Percentiles rank a stretch among this genome's conserved stretches.
These are phyloP conservation scores for Chrysochloris asiatica DNA, from an alignment of 2,113 vertebrate species.

Conservation along the genomic window DNA sequence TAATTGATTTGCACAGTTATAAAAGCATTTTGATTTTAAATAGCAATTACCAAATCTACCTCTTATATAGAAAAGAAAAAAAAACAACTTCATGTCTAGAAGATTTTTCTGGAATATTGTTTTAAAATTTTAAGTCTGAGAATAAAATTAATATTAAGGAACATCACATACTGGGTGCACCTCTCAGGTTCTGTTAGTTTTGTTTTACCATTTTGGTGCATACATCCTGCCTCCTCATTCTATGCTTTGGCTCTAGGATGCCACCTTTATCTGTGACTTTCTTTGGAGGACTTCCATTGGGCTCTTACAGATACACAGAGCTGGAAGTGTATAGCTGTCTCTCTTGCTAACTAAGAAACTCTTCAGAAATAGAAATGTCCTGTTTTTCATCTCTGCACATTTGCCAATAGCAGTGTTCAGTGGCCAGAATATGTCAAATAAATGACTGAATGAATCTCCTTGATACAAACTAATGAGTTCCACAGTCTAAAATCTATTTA, in stretches of 20 bases:
- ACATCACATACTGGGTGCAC: neutral
- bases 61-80: neutral
- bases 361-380: neutral
- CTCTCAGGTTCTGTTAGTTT: neutral
- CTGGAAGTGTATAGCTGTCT: too few species aligned
- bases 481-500: too few species aligned
- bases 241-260: neutral
- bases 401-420: neutral
- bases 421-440: too few species aligned
- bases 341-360: neutral
- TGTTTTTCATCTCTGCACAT: neutral
- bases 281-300: neutral
- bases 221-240: accelerated
- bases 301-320: too few species aligned
- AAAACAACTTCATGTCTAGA: neutral
- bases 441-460: too few species aligned
- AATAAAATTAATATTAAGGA: neutral
- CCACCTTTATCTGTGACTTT: too few species aligned
- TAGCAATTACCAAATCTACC: neutral
- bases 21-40: slow-evolving; percentile 3
- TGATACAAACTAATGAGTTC: too few species aligned
- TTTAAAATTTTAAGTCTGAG: neutral
- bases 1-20: neutral
- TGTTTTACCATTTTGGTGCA: accelerated
- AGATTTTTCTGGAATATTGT: neutral